Base-by-base conservation (phyloP, 2,888 invertebrate genomes). In the Nomada goodeniana region DNA sequence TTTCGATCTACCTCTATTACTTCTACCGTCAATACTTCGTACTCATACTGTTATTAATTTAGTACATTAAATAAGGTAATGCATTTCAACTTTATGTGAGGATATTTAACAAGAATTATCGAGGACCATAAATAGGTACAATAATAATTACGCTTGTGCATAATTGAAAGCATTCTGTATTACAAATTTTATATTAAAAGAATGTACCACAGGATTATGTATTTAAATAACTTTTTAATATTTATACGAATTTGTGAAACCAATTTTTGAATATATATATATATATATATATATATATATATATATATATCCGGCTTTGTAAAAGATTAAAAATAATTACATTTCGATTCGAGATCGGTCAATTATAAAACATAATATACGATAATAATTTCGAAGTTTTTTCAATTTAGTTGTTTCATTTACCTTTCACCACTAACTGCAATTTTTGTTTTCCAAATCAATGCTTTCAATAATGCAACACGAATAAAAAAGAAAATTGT, bases 351-450 rank as follows among this genome's bases (percentile, higher is more conserved):
- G 11, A 53, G 2, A 36, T 57, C 5, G n/a, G 50, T 65, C 57
- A 29, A n/a, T 13, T 4, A 4, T 70, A 18, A 50, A 60, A 36
- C 15, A 52, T 36, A 63, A 23, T 36, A 76, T 1, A 20, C 63
- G 44, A 52, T n/a, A 13, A n/a, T 29, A 55, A 70, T 44, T 57
- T 59, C 3, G 11, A 42, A 15, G 18, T 50, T 67, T 5, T 67
- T 10, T 10, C 53, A 13, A 13, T 52, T 52, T 4, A 13, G 36
- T 36, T 20, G 57, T 57, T 50, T 64, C 15, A n/a, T 57, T 64
- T 64, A 44, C 11, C 44, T 52, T 82, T 80, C 89, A 89, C 89
- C 90, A 86, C 89, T 89, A 90, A 90, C 89, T 89, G 89, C 89
- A 89, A 88, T 84, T 74, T 69, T 78, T 57, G 2, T 20, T 55